Base-by-base conservation (phyloP, 2,797 vertebrate species). In the Tokudaia tokunoshimensis region DNA sequence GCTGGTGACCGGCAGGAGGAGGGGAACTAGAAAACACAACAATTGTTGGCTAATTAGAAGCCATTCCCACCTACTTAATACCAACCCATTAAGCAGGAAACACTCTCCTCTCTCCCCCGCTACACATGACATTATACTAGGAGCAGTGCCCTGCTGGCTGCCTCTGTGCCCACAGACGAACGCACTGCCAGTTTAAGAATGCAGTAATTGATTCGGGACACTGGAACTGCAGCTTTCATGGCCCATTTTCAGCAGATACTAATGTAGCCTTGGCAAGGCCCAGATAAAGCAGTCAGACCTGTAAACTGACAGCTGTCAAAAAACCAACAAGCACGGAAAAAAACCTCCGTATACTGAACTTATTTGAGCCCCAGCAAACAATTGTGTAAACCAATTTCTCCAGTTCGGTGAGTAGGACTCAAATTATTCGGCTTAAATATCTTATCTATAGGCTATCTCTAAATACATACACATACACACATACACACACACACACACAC, bases 41-140 rank as follows among this genome's bases (percentile, higher is more conserved):
- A 98, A 99, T 99, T 99, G 99, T 99, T 99, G 98, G 98, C 99
- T 99, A 99, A 99, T 99, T 99, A 99, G 99, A 99, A 99, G 98
- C 98, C 99, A 98, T 99, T 99, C 99, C 99, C 98, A 98, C 99
- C 99, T 99, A 99, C 99, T 99, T 99, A 99, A 99, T 99, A 99
- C 99, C 99, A 99, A 99, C 99, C 99, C 99, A 99, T 99, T 99
- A 99, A 99, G 99, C 99, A 99, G 99, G 99, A 99, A 99, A 98
- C 97, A 98, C 98, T 98, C 98, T 98, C 99, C 99, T 99, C 98
- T 92, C 97, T 99, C 99, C 99, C 93, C 98, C 98, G 99, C 98
- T 98, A 98, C 99, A 99, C 99, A 99, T 99, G 99, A 99, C 99
- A 99, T 98, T 98, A 98, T 99, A 98, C 98, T 99, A 99, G 98